Base-by-base conservation (phyloP, 1,140 invertebrate genomes). In the Drosophila nigromelanica region DNA sequence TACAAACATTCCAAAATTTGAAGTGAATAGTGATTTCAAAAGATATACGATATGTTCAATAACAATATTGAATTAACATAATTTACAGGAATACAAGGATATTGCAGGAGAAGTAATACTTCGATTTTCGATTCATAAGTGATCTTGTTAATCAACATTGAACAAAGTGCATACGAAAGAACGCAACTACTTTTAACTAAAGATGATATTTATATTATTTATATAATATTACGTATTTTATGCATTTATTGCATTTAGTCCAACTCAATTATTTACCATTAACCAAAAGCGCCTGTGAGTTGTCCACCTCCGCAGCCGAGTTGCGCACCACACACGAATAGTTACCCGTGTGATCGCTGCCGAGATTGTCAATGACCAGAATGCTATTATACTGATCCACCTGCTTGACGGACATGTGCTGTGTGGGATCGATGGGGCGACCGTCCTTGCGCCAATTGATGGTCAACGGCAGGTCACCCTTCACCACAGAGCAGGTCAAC, bases 381-480 rank as follows among this genome's bases (percentile, higher is more conserved):
- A 96, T 95, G 93, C 94, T 95, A 94, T 95, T 96, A 93, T 94
- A 96, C 90, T 95, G 94, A 92, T 96, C 95, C 92, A 95, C 94
- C 93, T 95, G 95, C 75, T 94, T 95, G 78, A 96, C 93, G 69
- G 94, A 93, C 80, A 95, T 93, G 67, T 94, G 93, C 68, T 94
- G 93, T 18, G 93, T 93, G 33, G 93, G 93, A 64, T 95, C 94
- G 79, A 96, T 92, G 27, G 94, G 93, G 5, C 94, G 93, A 52
- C 94, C 94, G 80, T 97, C 95, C 92, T 96, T 96, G 60, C 94
- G 94, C 96, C 96, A 97, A 5, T 93, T 93, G 69, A 97, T 95
- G 30, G 94, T 94, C 75, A 97, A 91, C 10, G 96, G 96, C 42
- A 95, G 92, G 92, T 97, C 96, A 54, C 96, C 96, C 85, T 96